Conservation (phyloP, 2,113 vertebrate species). For the Pycnonotus jocosus region DNA sequence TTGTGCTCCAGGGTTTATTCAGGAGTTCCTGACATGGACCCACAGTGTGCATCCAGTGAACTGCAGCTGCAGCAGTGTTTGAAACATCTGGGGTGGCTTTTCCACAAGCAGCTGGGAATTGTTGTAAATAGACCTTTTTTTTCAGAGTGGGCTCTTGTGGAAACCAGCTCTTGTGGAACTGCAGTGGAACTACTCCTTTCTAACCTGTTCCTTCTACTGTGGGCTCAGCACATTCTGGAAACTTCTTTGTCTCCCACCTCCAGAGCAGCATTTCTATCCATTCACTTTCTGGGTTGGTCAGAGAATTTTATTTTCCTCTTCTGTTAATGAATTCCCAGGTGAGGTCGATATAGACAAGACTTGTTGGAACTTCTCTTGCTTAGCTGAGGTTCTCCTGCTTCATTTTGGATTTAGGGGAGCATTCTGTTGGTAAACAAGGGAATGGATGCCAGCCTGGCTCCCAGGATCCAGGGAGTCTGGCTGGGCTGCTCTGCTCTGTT, state of each 20-base stretch:
- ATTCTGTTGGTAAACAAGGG: constrained; percentile 10
- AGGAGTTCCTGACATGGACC: constrained; percentile 5
- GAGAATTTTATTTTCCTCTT: background rate
- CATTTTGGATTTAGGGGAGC: constrained; percentile 46
- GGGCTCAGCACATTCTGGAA: background rate
- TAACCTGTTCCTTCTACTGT: background rate
- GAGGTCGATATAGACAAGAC: background rate
- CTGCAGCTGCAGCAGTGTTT: background rate
- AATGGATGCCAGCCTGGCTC: constrained; percentile 33
- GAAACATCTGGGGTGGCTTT: constrained; percentile 35
- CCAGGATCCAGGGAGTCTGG: background rate
- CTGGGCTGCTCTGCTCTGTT: constrained; percentile 41
- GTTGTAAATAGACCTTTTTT: background rate
- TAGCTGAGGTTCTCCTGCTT: constrained; percentile 11
- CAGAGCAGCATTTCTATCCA: background rate
- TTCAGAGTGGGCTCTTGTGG: background rate
- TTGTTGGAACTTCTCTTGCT: background rate
- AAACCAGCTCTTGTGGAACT: background rate
- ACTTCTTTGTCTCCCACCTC: background rate
- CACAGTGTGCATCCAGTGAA: background rate
- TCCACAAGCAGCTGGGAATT: constrained; percentile 30
- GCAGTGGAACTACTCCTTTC: background rate
- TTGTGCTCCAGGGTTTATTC: background rate
- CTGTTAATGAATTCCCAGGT: background rate
- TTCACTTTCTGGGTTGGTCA: background rate